phyloP scores from a whole-genome alignment of 2,888 invertebrate genomes.

The Pardosa pseudoannulata region DNA sequence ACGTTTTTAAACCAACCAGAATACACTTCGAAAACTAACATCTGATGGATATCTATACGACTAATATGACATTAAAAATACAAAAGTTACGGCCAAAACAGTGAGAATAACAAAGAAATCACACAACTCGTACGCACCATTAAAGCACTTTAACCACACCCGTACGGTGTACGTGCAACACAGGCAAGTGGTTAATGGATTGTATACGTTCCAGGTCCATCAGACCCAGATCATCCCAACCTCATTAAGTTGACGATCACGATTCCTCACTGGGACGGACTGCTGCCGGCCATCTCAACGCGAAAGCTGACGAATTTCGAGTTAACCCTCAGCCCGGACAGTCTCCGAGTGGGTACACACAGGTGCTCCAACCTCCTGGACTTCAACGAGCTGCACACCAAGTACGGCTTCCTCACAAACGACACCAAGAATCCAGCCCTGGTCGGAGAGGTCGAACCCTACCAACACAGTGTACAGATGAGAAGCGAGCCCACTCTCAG shows the following conservation, averaged over 20 bases:
- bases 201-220: slow-evolving; percentile 75
- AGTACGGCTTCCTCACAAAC: slow-evolving; percentile 76
- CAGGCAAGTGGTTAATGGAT: too few species aligned
- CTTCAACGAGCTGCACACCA: slow-evolving; percentile 75
- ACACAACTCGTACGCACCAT: too few species aligned
- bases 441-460: slow-evolving; percentile 76
- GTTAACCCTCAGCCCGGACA: slow-evolving; percentile 77
- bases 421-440: slow-evolving; percentile 75
- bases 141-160: too few species aligned
- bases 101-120: too few species aligned
- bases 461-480: slow-evolving; percentile 76
- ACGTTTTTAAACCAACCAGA: too few species aligned
- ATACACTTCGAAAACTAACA: too few species aligned
- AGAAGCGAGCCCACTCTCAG: slow-evolving; percentile 72
- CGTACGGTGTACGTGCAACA: too few species aligned
- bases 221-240: slow-evolving; percentile 76
- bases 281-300: slow-evolving; percentile 78
- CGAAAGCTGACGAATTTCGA: slow-evolving; percentile 77
- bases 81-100: too few species aligned
- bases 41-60: too few species aligned
- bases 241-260: slow-evolving; percentile 76
- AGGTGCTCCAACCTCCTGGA: slow-evolving; percentile 78
- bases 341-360: slow-evolving; percentile 76
- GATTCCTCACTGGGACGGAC: slow-evolving; percentile 78
- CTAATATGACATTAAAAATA: too few species aligned